phyloP scores from a whole-genome alignment of 2,113 vertebrate species.

The Propithecus coquereli region DNA sequence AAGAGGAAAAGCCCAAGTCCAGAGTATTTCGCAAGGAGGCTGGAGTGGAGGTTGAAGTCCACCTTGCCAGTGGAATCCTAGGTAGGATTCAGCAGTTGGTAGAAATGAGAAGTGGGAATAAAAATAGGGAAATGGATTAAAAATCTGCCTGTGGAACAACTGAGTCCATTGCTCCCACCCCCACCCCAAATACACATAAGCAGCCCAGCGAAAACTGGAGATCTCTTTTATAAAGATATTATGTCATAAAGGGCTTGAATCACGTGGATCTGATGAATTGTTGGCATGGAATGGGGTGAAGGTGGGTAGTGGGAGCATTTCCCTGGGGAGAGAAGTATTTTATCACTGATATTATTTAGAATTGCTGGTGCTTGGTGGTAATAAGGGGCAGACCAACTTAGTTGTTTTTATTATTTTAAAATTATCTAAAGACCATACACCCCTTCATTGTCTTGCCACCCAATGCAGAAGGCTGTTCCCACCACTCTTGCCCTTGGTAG shows the following conservation, averaged over 20 bases:
- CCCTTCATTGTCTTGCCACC: neutral
- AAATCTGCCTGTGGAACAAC: neutral
- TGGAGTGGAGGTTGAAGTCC: neutral
- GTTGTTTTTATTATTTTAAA: conserved; percentile 9
- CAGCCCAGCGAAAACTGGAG: neutral
- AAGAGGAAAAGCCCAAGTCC: neutral
- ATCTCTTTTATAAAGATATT: neutral
- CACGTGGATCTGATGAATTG: neutral
- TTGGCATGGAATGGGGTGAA: neutral
- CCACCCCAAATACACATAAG: neutral
- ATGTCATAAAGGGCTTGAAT: neutral
- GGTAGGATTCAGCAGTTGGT: neutral
- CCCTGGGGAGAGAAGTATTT: neutral
- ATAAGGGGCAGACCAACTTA: neutral
- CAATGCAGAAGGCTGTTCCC: neutral
- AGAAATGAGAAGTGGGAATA: neutral
- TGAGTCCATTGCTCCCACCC: neutral
- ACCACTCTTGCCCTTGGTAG: neutral
- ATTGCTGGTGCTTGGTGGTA: neutral
- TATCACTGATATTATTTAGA: conserved; percentile 3
- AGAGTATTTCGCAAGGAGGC: neutral
- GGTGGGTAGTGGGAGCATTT: neutral
- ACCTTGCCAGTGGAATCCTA: neutral
- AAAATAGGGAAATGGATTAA: neutral
- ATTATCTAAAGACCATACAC: neutral